Evolutionary conservation across 2,113 vertebrate genomes (phyloP).

Genomic region (Chrysochloris asiatica): DNA sequence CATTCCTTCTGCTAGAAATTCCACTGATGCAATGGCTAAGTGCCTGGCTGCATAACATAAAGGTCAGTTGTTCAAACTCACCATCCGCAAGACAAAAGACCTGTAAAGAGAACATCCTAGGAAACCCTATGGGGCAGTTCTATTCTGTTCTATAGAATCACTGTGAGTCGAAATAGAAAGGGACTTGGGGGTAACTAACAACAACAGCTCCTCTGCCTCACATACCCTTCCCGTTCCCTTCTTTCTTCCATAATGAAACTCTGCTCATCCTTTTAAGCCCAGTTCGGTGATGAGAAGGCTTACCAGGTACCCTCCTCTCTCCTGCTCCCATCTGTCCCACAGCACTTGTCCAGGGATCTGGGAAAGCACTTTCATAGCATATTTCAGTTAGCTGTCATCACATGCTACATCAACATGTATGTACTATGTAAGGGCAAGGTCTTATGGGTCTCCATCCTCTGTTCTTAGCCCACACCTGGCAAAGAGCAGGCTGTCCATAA

Average conservation of each 20-base stretch:
- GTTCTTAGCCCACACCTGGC: not conserved
- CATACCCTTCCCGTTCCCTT: not conserved
- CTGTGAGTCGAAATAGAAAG: not conserved
- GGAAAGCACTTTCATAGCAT: not conserved
- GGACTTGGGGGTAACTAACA: not conserved
- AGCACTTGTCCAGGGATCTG: not conserved
- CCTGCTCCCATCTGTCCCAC: not conserved
- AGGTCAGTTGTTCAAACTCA: not conserved
- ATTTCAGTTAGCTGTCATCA: not conserved
- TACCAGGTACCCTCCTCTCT: not conserved
- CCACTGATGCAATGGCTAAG: not conserved
- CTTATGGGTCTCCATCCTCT: not conserved
- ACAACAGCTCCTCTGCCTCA: not conserved
- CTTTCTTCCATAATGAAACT: not conserved
- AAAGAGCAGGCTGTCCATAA: not conserved
- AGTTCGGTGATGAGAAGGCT: not conserved
- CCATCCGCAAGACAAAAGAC: not conserved
- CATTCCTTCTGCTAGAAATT: not conserved
- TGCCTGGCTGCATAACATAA: not conserved
- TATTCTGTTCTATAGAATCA: not conserved
- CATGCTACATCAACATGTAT: too few relatives aligned
- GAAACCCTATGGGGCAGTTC: not conserved
- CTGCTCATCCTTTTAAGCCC: not conserved
- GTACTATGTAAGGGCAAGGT: not conserved
- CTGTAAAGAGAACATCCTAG: not conserved